Evolutionary conservation across 2,113 vertebrate genomes (phyloP).

Genomic region (Cephalopholis sonnerati): DNA sequence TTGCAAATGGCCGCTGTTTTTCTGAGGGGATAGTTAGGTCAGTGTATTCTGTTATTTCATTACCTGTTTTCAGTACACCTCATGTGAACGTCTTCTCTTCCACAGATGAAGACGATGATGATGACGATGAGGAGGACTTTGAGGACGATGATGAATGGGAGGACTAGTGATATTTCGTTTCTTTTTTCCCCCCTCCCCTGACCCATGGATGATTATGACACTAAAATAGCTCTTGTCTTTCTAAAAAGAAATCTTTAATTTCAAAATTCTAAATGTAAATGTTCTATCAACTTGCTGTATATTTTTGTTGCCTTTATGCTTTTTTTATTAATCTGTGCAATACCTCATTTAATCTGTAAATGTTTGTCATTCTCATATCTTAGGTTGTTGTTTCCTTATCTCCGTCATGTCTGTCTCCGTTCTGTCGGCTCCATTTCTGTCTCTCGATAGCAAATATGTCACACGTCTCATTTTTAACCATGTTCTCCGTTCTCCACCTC

Average conservation of each 20-base stretch:
- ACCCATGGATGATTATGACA: conserved; percentile 87
- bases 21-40: background rate
- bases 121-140: conserved; percentile 97
- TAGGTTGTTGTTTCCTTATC: conserved; percentile 62
- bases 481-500: background rate
- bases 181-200: background rate
- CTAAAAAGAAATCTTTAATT: conserved; percentile 86
- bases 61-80: background rate
- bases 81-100: background rate
- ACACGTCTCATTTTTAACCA: conserved; percentile 43
- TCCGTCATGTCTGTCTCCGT: conserved; percentile 7
- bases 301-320: conserved; percentile 97
- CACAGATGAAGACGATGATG: conserved; percentile 96
- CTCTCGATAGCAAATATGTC: conserved; percentile 17
- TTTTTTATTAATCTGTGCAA: conserved; percentile 96
- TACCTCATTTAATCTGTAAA: conserved; percentile 98
- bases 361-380: conserved; percentile 89
- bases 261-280: conserved; percentile 94
- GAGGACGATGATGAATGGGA: conserved; percentile 99
- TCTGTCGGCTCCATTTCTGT: conserved; percentile 23
- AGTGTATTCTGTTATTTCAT: background rate
- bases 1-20: background rate
- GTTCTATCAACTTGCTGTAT: conserved; percentile 96
- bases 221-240: conserved; percentile 92
- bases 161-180: conserved; percentile 86